A percentile compares a stretch with the other conserved stretches of the same genome.
phyloP scores from a whole-genome alignment of 1,140 invertebrate species.

The Penaeus vannamei region DNA sequence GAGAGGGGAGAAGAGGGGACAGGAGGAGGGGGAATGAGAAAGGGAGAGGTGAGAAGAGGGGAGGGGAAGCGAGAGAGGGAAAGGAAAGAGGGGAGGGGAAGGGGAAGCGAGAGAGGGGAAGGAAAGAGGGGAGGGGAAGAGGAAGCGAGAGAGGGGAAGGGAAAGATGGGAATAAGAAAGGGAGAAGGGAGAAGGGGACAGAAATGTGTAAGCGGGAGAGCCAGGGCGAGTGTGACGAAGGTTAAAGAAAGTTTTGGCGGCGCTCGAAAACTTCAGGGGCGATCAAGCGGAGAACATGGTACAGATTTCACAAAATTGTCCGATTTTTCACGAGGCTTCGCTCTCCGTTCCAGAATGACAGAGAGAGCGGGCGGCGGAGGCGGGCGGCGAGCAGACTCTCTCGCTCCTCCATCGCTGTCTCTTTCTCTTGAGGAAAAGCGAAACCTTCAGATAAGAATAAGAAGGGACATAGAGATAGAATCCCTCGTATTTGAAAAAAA shows the following conservation, averaged over 20 bases:
- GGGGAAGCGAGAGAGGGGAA: not conserved
- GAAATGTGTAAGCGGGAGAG: not conserved
- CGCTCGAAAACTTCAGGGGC: constrained; percentile 44
- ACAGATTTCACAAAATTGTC: constrained; percentile 34
- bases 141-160: not conserved
- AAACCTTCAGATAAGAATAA: no score
- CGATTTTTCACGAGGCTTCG: constrained; percentile 30
- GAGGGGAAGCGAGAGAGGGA: no score
- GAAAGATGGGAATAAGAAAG: not conserved
- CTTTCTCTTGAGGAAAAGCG: no score
- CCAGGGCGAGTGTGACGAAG: constrained; percentile 19
- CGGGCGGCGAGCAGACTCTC: not conserved
- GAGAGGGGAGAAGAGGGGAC: not conserved
- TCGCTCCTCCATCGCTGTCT: no score
- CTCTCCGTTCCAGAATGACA: not conserved
- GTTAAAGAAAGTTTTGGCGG: constrained; percentile 18
- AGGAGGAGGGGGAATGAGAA: not conserved
- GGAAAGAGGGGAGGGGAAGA: not conserved
- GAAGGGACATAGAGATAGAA: no score
- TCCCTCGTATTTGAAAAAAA: no score
- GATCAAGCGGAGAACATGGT: constrained; percentile 45
- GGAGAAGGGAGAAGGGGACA: not conserved
- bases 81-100: no score
- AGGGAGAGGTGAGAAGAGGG: not conserved
- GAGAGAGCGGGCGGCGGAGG: not conserved